Base-by-base conservation (phyloP, 2,797 vertebrate genomes). In the Lates japonicus region DNA sequence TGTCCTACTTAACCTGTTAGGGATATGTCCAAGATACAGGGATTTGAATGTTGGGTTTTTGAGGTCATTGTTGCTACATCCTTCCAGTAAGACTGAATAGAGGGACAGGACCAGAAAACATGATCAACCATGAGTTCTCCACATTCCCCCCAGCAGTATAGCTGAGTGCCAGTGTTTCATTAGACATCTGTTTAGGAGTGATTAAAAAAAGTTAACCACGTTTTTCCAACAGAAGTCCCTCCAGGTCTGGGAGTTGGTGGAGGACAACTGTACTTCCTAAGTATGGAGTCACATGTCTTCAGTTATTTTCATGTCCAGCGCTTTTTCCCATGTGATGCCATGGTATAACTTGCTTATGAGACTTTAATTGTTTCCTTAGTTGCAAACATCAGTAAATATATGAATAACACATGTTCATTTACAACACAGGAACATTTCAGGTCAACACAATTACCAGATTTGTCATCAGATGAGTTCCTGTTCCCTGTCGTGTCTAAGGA, bases 101-200 rank as follows among this genome's bases (percentile, higher is more conserved):
- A 42, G 22, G 42, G 54, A 20, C 44, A 67, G 52, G 74, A 51
- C 33, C 19, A 41, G 14, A 76, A 76, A 44, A 62, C 59, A n/a
- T 54, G 17, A 54, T 70, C 29, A 25, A 33, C 59, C n/a, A n/a
- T 9, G 54, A 39, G 5, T 42, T 42, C 33, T 25, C 59, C 10
- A 42, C 10, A n/a, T 51, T 54, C 65, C 14, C 65, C 62, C 37
- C 65, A 46, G 29, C 37, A 54, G 37, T 13, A 11, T 8, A 44
- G 57, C 33, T 54, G 57, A 17, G 66, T 25, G 17, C 20, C 48
- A 62, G 65, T 69, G 65, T 69, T 17, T 69, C 58, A 55, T 49
- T 37, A 39, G 51, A 58, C 63, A 58, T 78, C 67, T 70, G 67
- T 16, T 64, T 52, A 48, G 77, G 55, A 37, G 48, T 70, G 11